A percentile compares a stretch with the other conserved stretches of the same genome.
These are phyloP conservation scores for Empis stercorea DNA, from an alignment of 2,888 invertebrate species.

Conservation along the genomic window DNA sequence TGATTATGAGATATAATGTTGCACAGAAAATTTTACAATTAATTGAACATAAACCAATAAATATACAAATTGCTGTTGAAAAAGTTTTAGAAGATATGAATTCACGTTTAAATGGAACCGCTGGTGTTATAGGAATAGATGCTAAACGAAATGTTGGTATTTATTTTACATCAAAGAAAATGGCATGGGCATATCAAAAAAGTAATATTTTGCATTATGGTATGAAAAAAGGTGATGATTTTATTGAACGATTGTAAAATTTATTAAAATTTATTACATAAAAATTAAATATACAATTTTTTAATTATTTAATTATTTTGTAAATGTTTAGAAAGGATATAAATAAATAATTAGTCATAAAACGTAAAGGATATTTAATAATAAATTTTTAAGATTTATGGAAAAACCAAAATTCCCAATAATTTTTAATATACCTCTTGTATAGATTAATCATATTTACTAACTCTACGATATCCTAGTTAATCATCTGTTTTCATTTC, in stretches of 20 bases:
- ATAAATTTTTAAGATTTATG: too few species aligned
- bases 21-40: conserved; percentile 54
- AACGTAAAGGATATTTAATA: too few species aligned
- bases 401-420: too few species aligned
- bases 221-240: conserved; percentile 37
- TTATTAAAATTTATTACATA: not conserved
- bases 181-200: conserved; percentile 50
- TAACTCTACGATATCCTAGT: too few species aligned
- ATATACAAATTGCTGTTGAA: conserved; percentile 48
- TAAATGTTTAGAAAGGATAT: too few species aligned
- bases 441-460: too few species aligned
- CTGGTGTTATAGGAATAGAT: conserved; percentile 59
- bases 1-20: conserved; percentile 62
- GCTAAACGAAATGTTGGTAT: conserved; percentile 49
- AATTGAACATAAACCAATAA: conserved; percentile 44
- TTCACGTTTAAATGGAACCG: conserved; percentile 50
- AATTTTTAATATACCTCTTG: too few species aligned
- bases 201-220: conserved; percentile 39
- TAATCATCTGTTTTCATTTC: too few species aligned
- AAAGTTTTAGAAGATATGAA: conserved; percentile 54
- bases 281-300: too few species aligned
- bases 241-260: not conserved
- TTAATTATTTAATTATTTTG: too few species aligned
- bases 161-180: conserved; percentile 48
- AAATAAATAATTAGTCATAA: too few species aligned